Conservation (phyloP, 2,797 vertebrate species). For the Lutjanus campechanus region DNA sequence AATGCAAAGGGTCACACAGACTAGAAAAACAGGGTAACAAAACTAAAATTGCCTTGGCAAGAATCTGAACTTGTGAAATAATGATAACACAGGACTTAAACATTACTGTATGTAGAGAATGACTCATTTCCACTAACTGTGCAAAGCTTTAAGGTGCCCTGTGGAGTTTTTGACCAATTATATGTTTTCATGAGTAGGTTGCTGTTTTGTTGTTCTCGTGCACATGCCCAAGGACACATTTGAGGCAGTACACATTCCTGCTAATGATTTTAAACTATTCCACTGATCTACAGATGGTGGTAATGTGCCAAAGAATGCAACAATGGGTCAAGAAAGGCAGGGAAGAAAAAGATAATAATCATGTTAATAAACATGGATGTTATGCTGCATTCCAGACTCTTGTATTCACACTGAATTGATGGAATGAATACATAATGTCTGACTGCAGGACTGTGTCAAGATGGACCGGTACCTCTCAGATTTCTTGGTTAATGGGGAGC, state of each 20-base stretch:
- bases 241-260: neutral
- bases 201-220: neutral
- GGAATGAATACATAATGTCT: slow-evolving; percentile 3
- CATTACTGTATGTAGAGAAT: slow-evolving; percentile 1
- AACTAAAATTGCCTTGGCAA: neutral
- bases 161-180: neutral
- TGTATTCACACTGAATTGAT: neutral
- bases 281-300: neutral
- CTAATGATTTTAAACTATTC: neutral
- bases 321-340: neutral
- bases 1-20: slow-evolving; percentile 18
- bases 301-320: neutral
- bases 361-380: neutral
- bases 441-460: neutral
- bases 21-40: neutral
- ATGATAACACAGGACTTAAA: slow-evolving; percentile 1
- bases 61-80: neutral
- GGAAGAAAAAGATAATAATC: neutral
- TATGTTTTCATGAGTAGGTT: slow-evolving; percentile 6
- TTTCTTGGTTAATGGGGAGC: neutral
- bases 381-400: no score
- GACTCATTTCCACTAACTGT: neutral
- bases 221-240: neutral
- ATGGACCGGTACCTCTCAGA: neutral
- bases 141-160: neutral